Evolutionary conservation across 2,797 vertebrate species (phyloP), one percentile per base, ranked within the genome.

Genomic region (Hozukius guyotensis): DNA sequence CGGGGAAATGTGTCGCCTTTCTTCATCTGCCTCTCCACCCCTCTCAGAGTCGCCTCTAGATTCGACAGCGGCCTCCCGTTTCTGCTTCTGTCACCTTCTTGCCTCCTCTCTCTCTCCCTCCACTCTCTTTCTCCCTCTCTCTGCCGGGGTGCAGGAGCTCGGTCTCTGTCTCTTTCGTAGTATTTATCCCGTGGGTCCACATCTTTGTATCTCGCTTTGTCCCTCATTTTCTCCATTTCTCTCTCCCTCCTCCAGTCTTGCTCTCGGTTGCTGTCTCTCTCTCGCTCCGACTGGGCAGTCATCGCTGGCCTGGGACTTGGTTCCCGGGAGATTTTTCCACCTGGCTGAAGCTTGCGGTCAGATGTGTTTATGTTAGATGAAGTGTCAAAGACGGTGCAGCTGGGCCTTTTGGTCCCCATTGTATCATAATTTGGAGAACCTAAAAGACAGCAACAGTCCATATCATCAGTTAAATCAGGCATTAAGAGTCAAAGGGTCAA

Each of bases 371-470:
- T 86, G 84, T 87, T 90, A 77, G 85, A 88, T 77, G 89, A 59
- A 73, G 87, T 91, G 84, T 95, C 89, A 77, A 91, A 87, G 32
- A 87, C 65, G 78, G 69, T 90, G 88, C 85, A 85, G 83, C 78
- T 93, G 89, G 87, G 86, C 69, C 87, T 92, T 94, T 92, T 95
- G 75, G 93, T 95, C 87, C 89, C 94, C 95, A 96, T 96, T 63
- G 78, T 81, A 87, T 74, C 93, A 95, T 91, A 87, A 75, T 91
- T 76, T 87, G 91, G 72, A 88, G 71, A 88, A 91, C 90, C 95
- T 95, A 78, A 71, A 90, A 92, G 24, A 92, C 2, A 87, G 68
- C 14, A 82, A 80, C 53, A 61, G 49, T 71, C 32, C 42, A 81
- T 14, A 60, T 53, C 20, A 68, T 80, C 52, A 80, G 53, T 65